phyloP scores from a whole-genome alignment of 2,797 vertebrate genomes.

The Manis crassicaudata region DNA sequence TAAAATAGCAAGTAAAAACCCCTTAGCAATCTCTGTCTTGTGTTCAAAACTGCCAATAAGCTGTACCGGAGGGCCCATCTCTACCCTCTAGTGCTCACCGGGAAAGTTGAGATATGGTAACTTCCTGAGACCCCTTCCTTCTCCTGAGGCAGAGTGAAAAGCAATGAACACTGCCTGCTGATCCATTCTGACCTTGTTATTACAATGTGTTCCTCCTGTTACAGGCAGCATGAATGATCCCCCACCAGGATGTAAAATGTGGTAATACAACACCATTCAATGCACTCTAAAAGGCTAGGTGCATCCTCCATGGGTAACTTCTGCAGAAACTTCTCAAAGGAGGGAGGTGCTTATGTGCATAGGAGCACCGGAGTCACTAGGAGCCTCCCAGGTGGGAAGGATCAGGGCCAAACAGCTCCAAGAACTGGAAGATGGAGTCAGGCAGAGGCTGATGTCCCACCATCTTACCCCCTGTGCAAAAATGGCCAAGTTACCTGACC shows the following conservation, averaged over 20 bases:
- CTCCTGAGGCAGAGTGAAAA: neutral
- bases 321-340: neutral
- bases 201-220: neutral
- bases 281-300: too few relatives aligned
- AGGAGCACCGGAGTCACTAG: neutral
- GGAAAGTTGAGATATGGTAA: neutral
- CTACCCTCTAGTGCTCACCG: neutral
- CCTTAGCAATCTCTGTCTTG: neutral
- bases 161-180: neutral
- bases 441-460: neutral
- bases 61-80: neutral
- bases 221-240: neutral
- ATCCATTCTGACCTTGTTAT: neutral
- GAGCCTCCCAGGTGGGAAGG: neutral
- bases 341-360: neutral
- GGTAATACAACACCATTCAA: rapidly evolving
- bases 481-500: neutral
- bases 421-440: neutral
- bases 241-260: neutral
- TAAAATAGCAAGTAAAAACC: neutral
- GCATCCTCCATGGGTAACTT: neutral
- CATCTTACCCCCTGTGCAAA: neutral
- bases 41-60: neutral
- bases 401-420: neutral
- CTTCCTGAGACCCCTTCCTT: neutral